Conservation (phyloP, 1,140 invertebrate genomes). For the Drosophila arizonae region DNA sequence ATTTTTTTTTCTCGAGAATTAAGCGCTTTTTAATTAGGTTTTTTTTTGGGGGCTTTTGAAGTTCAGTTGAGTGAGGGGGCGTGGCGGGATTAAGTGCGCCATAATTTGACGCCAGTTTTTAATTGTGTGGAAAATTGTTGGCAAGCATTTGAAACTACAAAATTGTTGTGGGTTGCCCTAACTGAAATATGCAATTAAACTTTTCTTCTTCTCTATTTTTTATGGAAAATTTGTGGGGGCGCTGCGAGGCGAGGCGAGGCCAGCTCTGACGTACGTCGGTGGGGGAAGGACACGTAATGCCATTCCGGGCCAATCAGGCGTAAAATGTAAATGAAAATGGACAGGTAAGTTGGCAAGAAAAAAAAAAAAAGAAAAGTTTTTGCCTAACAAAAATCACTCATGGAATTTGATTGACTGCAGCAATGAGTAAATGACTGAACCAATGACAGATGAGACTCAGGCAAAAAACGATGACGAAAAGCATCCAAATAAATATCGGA, state of each 20-base stretch:
- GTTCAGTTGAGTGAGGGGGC: slow-evolving; percentile 38
- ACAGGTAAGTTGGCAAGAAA: slow-evolving; percentile 61
- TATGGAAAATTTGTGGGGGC: not conserved
- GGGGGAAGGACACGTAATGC: slow-evolving; percentile 5
- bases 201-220: slow-evolving; percentile 27
- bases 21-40: slow-evolving; percentile 77
- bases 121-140: slow-evolving; percentile 65
- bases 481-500: slow-evolving; percentile 1
- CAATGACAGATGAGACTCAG: slow-evolving; percentile 53
- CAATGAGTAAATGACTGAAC: slow-evolving; percentile 71
- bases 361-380: slow-evolving; percentile 44
- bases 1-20: slow-evolving; percentile 36
- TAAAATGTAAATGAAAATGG: slow-evolving; percentile 77
- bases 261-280: slow-evolving; percentile 1
- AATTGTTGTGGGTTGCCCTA: slow-evolving; percentile 26
- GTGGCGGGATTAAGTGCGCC: slow-evolving; percentile 28
- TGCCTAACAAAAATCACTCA: slow-evolving; percentile 72
- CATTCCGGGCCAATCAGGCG: slow-evolving; percentile 51
- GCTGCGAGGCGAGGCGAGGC: not conserved
- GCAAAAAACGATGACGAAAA: slow-evolving; percentile 1
- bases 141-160: slow-evolving; percentile 40
- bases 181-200: slow-evolving; percentile 59
- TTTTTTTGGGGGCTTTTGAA: slow-evolving; percentile 51
- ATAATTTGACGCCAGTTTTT: slow-evolving; percentile 63
- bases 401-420: slow-evolving; percentile 79